These are phyloP conservation scores for Disparrhopalites patrizii DNA, from an alignment of 2,888 invertebrate species.

Conservation along the genomic window DNA sequence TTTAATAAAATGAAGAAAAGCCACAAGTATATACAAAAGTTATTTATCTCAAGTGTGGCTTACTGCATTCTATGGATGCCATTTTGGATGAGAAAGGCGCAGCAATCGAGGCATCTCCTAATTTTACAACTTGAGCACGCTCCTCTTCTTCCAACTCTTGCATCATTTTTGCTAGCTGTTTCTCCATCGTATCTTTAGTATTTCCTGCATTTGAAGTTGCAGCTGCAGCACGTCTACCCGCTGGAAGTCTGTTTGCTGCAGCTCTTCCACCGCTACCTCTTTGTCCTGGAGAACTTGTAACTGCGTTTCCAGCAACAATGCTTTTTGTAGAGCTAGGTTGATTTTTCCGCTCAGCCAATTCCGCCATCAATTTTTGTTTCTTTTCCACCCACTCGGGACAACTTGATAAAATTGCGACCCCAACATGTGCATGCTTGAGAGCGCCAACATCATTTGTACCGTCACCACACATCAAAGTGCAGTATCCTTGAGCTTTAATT, in stretches of 20 bases:
- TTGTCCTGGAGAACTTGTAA: background rate
- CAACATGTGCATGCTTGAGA: constrained; percentile 94
- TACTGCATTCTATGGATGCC: constrained; percentile 92
- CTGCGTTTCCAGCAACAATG: background rate
- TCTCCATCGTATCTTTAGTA: constrained; percentile 47
- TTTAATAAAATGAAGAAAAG: background rate
- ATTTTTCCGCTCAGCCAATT: constrained; percentile 32
- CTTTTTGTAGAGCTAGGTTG: background rate
- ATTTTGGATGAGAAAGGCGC: constrained; percentile 98
- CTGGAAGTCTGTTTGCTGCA: background rate
- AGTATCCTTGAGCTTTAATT: constrained; percentile 79
- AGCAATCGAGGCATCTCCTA: constrained; percentile 98
- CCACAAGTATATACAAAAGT: no score
- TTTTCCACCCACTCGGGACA: constrained; percentile 48
- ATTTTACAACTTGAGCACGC: constrained; percentile 79
- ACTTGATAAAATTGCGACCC: constrained; percentile 50
- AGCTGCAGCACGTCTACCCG: background rate
- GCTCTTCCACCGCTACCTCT: background rate
- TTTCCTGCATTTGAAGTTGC: background rate
- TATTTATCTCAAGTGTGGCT: constrained; percentile 54
- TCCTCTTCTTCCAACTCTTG: constrained; percentile 85
- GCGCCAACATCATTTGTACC: constrained; percentile 99
- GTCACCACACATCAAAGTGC: constrained; percentile 98
- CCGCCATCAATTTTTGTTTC: constrained; percentile 42
- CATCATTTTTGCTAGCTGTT: constrained; percentile 65